Conservation (phyloP, 2,888 invertebrate genomes). For the Dermolepida albohirtum region DNA sequence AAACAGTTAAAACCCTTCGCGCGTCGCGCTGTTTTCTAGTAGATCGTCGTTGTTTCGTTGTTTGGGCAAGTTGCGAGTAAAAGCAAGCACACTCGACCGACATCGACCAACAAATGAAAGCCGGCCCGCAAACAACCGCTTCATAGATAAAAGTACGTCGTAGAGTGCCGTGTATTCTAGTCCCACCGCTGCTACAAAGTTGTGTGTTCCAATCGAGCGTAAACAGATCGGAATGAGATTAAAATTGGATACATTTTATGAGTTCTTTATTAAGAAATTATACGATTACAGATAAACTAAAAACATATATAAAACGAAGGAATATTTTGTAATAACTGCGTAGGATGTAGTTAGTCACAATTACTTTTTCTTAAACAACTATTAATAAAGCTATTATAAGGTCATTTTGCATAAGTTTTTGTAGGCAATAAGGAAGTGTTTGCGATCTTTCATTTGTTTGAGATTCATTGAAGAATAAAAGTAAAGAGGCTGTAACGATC, state of each 20-base stretch:
- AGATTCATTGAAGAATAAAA: too few relatives aligned
- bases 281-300: constrained; percentile 7
- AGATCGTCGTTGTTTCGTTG: not conserved
- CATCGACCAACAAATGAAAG: constrained; percentile 55
- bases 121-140: constrained; percentile 58
- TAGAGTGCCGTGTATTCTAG: constrained; percentile 55
- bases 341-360: too few relatives aligned
- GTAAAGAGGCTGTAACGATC: too few relatives aligned
- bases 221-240: constrained; percentile 13
- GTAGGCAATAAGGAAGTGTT: too few relatives aligned
- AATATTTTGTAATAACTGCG: too few relatives aligned
- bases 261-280: constrained; percentile 18
- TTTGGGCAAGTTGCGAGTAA: too few relatives aligned
- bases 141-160: constrained; percentile 58
- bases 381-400: too few relatives aligned
- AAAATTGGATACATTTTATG: constrained; percentile 4
- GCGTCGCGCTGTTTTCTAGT: not conserved
- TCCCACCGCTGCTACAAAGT: constrained; percentile 50
- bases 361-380: too few relatives aligned
- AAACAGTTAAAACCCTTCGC: constrained; percentile 3
- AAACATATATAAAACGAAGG: not conserved
- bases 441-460: too few relatives aligned
- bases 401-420: too few relatives aligned
- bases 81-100: constrained; percentile 40
- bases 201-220: constrained; percentile 5